Evolutionary conservation across 2,888 invertebrate genomes (phyloP), one percentile per base, ranked within the genome.

Genomic region (Mythimna pallens): DNA sequence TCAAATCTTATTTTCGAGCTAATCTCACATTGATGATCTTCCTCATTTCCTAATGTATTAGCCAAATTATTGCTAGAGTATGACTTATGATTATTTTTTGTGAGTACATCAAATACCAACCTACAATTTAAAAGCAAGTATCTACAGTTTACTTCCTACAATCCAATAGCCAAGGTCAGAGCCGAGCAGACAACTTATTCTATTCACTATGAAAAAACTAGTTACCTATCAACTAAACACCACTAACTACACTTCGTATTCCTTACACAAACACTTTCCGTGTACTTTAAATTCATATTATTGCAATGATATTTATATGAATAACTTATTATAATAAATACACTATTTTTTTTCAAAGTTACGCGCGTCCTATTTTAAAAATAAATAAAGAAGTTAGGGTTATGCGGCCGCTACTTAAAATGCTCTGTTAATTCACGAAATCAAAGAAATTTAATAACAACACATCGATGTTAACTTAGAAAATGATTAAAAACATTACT

Each of bases 81-180:
- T 90, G 88, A 90, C 93, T 92, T 94, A 94, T 91, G 93, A 92
- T 86, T 79, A 79, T 93, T 95, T 95, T 96, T 95, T 95, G 94
- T 93, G 91, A 93, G 94, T 95, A 95, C 95, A 94, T 95, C 96
- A 94, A 95, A 95, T 93, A 95, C 93, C 94, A 95, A 95, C 94
- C 94, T 93, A 95, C 95, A 95, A 96, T 96, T 96, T 95, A 94
- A 94, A 95, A 94, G 94, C 93, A 95, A 94, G 94, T 95, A 94
- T 93, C 92, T 93, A 95, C 94, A 94, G 92, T 93, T 95, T 94
- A 96, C 96, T 96, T 96, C 96, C 96, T 96, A 96, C 96, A 96
- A 96, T 96, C 93, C 94, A 95, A 95, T 94, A 95, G 91, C 93
- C 96, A 96, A 96, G 96, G 96, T 95, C 96, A 94, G 87, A 91